phyloP scores from a whole-genome alignment of 2,113 vertebrate genomes.

The Lutjanus erythropterus region DNA sequence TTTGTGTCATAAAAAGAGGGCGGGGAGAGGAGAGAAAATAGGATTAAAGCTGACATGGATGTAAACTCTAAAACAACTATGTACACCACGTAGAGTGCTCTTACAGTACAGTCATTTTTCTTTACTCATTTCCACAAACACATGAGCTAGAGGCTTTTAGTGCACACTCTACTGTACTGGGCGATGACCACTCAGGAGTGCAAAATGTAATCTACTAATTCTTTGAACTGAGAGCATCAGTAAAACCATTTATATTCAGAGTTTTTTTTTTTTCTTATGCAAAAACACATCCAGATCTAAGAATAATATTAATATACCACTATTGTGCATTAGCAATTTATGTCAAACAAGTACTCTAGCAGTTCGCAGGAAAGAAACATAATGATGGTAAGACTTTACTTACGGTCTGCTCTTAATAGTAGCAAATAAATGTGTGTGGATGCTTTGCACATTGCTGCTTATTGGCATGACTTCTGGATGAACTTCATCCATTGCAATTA shows the following conservation, averaged over 20 bases:
- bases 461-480: not conserved
- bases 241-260: not conserved
- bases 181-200: not conserved
- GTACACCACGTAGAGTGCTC: not conserved
- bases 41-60: not conserved
- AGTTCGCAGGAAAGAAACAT: not conserved
- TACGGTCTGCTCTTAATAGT: not conserved
- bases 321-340: not conserved
- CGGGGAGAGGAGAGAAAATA: not conserved
- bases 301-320: not conserved
- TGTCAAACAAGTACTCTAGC: not conserved
- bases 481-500: no score
- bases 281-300: not conserved
- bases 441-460: not conserved
- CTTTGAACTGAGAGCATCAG: not conserved
- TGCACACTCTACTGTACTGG: not conserved
- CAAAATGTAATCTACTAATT: not conserved
- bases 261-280: not conserved
- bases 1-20: not conserved
- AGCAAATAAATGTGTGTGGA: not conserved
- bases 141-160: not conserved
- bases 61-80: not conserved
- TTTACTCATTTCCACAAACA: not conserved
- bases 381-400: not conserved
- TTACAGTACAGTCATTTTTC: not conserved